phyloP scores from a whole-genome alignment of 1,140 invertebrate genomes.

The Triops longicaudatus region DNA sequence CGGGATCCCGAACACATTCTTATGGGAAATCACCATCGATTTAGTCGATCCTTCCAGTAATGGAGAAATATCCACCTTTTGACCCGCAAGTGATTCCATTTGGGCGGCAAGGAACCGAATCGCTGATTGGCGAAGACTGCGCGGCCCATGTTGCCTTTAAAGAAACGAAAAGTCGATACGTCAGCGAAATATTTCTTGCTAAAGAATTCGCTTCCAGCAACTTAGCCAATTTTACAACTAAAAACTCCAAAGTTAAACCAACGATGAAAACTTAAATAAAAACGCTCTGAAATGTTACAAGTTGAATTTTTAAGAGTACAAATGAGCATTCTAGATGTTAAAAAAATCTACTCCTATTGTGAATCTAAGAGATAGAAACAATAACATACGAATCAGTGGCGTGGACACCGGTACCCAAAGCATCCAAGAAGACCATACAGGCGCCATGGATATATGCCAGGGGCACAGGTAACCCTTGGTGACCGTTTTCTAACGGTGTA shows the following conservation, averaged over 20 bases:
- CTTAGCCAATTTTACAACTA: too few species aligned
- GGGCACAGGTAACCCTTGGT: constrained; percentile 36
- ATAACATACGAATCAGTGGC: constrained; percentile 47
- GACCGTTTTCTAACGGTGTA: constrained; percentile 13
- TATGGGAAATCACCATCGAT: constrained; percentile 30
- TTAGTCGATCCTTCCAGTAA: constrained; percentile 21
- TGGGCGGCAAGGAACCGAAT: constrained; percentile 27
- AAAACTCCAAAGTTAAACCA: too few species aligned
- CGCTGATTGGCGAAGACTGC: background rate
- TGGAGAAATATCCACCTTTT: background rate
- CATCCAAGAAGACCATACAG: constrained; percentile 82
- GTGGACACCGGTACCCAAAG: constrained; percentile 63
- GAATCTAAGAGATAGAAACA: background rate
- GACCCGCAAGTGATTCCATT: constrained; percentile 3
- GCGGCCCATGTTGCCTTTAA: constrained; percentile 8
- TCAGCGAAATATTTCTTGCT: too few species aligned
- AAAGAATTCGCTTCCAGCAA: too few species aligned
- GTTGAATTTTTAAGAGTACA: too few species aligned
- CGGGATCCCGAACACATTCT: constrained; percentile 37
- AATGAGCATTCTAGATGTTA: too few species aligned
- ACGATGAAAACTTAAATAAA: too few species aligned
- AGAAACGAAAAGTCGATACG: background rate
- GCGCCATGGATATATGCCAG: constrained; percentile 79
- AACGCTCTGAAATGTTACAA: background rate
- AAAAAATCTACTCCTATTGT: too few species aligned